Percentiles rank a stretch among this genome's conserved stretches.
Evolutionary conservation across 2,797 vertebrate genomes (phyloP).

Genomic region (Poeciliopsis presidionis): DNA sequence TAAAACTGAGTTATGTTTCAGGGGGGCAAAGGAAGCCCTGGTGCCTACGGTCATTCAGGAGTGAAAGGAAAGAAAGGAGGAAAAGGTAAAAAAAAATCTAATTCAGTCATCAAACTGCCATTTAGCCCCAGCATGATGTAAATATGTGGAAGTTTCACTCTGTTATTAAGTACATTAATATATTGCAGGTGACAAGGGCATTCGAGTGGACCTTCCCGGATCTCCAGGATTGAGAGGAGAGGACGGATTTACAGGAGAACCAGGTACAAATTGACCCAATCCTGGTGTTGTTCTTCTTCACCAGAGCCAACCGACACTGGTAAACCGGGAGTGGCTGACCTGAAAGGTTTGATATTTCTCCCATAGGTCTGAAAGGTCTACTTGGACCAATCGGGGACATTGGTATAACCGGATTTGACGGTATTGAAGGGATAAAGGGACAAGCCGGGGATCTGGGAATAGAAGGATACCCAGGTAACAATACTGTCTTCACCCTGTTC

Average conservation of each 20-base stretch:
- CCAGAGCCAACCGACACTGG: neutral
- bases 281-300: conserved; percentile 8
- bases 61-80: conserved; percentile 79
- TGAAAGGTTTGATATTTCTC: conserved; percentile 12
- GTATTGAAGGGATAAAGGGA: conserved; percentile 79
- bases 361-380: conserved; percentile 73
- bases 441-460: conserved; percentile 64
- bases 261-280: conserved; percentile 78
- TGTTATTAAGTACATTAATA: conserved; percentile 5
- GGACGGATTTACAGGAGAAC: conserved; percentile 78
- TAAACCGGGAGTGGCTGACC: conserved; percentile 7
- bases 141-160: neutral
- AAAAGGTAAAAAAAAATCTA: conserved; percentile 68
- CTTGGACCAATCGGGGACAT: conserved; percentile 65
- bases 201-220: conserved; percentile 85
- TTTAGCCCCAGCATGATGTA: conserved; percentile 2
- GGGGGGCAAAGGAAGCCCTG: conserved; percentile 85
- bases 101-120: conserved; percentile 18
- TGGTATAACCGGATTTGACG: conserved; percentile 75
- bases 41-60: conserved; percentile 84
- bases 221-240: conserved; percentile 86
- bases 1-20: conserved; percentile 42
- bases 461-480: conserved; percentile 69
- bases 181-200: conserved; percentile 81
- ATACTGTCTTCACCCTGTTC: neutral